A percentile compares a stretch with the other conserved stretches of the same genome.
These are phyloP conservation scores for Drosophila orena DNA, from an alignment of 1,140 invertebrate species.

Conservation along the genomic window DNA sequence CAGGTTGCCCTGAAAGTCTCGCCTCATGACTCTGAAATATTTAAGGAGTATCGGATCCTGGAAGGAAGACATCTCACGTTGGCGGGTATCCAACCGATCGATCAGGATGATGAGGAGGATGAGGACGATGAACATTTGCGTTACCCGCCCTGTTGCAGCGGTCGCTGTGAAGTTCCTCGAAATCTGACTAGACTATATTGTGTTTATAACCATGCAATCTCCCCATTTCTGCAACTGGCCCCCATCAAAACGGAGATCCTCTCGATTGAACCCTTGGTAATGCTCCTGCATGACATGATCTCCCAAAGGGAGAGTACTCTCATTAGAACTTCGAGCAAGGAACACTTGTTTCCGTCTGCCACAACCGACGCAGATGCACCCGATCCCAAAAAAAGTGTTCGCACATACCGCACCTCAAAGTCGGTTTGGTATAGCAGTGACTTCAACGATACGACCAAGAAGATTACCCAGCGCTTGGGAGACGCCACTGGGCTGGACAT, in stretches of 20 bases:
- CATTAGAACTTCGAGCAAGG: background rate
- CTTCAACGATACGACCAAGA: background rate
- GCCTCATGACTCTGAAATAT: slow-evolving; percentile 8
- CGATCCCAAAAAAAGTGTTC: background rate
- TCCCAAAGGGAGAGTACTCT: background rate
- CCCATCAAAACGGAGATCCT: slow-evolving; percentile 40
- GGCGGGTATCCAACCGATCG: background rate
- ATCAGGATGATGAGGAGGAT: rapidly evolving
- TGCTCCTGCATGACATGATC: slow-evolving; percentile 28
- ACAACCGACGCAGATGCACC: background rate
- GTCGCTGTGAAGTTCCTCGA: slow-evolving; percentile 4
- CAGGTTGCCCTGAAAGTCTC: background rate
- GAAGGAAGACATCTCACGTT: background rate
- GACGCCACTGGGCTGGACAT: slow-evolving; percentile 14
- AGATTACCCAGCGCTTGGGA: background rate
- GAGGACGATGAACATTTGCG: too few species aligned
- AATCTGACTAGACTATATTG: slow-evolving; percentile 19
- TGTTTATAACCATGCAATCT: slow-evolving; percentile 18
- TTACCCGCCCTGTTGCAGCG: slow-evolving; percentile 12
- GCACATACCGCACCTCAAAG: slow-evolving; percentile 5
- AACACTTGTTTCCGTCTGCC: background rate
- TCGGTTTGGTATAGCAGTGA: slow-evolving; percentile 11
- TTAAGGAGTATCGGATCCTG: background rate
- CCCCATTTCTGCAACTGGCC: slow-evolving; percentile 16
- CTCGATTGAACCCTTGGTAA: slow-evolving; percentile 20